These are phyloP conservation scores for Hystrix cristata DNA, from an alignment of 2,113 vertebrate species.

Conservation along the genomic window DNA sequence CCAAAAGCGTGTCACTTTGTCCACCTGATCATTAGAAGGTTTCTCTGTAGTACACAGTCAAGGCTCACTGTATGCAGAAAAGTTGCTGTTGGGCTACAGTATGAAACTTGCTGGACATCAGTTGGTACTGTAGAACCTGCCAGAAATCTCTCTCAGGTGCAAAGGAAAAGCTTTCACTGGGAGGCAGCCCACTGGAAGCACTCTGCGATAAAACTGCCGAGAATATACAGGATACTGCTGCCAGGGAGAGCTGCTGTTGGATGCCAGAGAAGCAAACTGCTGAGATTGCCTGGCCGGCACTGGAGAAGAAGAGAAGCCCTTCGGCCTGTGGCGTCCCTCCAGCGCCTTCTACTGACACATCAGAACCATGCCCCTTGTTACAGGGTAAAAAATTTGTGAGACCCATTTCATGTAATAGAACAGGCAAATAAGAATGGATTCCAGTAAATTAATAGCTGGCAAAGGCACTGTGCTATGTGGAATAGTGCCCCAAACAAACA, in stretches of 20 bases:
- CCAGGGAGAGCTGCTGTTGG: background rate
- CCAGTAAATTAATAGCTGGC: background rate
- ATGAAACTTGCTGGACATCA: background rate
- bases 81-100: background rate
- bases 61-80: background rate
- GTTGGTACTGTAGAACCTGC: background rate
- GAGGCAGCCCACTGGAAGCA: background rate
- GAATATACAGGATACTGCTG: background rate
- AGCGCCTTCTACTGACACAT: background rate
- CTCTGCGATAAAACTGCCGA: background rate
- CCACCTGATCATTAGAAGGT: background rate
- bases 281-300: background rate
- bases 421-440: background rate
- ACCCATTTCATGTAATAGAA: background rate
- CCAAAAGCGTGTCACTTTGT: background rate
- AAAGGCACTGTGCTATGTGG: background rate
- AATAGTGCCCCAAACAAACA: background rate
- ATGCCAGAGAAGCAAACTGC: background rate
- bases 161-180: background rate
- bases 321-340: background rate
- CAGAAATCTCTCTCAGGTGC: background rate
- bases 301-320: background rate
- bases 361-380: background rate
- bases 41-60: background rate
- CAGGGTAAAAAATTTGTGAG: background rate